Evolutionary conservation across 2,113 vertebrate genomes (phyloP).

Genomic region (Todiramphus saurophagus): DNA sequence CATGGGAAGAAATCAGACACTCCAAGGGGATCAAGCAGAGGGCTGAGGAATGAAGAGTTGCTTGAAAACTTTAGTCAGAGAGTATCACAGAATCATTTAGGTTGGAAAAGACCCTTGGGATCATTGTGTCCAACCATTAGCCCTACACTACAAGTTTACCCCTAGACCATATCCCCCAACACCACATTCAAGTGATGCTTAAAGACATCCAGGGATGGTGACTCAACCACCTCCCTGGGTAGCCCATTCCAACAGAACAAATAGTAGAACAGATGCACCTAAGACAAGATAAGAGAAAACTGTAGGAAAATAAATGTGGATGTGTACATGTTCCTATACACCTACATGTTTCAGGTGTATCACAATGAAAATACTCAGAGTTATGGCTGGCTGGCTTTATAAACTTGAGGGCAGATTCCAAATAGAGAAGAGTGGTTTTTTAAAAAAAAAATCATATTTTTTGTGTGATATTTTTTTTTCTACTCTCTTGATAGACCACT

Average conservation of each 20-base stretch:
- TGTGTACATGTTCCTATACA: background rate
- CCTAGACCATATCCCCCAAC: too few species aligned
- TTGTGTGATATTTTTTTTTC: background rate
- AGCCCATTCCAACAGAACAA: too few species aligned
- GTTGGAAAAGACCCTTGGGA: too few species aligned
- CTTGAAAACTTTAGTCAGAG: background rate
- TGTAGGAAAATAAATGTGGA: background rate
- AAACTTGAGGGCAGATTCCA: background rate
- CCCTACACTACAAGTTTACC: too few species aligned
- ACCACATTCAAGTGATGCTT: too few species aligned
- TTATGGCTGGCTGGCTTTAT: background rate
- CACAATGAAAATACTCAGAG: background rate
- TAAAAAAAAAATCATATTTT: background rate
- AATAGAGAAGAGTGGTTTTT: background rate
- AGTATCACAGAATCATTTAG: too few species aligned
- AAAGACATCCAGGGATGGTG: too few species aligned
- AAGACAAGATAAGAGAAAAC: background rate
- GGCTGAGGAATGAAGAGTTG: background rate
- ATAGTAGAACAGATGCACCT: background rate
- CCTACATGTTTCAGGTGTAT: background rate
- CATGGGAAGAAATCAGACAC: background rate
- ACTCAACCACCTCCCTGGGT: too few species aligned
- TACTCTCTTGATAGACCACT: background rate
- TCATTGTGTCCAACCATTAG: too few species aligned
- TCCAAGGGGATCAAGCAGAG: background rate